Conservation (phyloP, 2,888 invertebrate genomes). For the Lacanobia oleracea region DNA sequence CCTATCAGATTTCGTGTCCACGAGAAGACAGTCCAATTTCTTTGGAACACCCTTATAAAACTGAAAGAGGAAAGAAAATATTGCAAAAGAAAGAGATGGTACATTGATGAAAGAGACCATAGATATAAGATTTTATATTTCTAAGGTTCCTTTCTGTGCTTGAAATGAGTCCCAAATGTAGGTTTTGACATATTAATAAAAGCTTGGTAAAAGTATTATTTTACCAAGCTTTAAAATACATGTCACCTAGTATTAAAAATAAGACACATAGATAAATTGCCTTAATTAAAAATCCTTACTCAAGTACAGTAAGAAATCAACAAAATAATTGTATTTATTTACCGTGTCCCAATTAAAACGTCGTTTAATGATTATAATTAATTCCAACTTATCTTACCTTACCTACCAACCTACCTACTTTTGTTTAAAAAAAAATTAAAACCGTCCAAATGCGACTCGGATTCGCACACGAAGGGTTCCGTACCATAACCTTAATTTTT, state of each 20-base stretch:
- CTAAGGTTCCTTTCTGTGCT: too few relatives aligned
- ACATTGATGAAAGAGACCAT: not conserved
- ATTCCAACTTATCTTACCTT: not conserved
- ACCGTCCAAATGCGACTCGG: too few relatives aligned
- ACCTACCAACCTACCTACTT: too few relatives aligned
- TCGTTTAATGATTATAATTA: not conserved
- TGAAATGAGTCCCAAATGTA: too few relatives aligned
- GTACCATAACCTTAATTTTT: too few relatives aligned
- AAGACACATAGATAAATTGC: too few relatives aligned
- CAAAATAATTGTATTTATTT: not conserved
- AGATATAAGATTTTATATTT: too few relatives aligned
- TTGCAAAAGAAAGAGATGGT: not conserved
- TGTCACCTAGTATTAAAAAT: too few relatives aligned
- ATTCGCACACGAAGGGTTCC: too few relatives aligned
- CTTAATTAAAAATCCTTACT: not conserved
- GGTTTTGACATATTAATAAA: too few relatives aligned
- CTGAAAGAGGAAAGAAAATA: constrained; percentile 1
- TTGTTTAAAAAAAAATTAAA: not conserved
- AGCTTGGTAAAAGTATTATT: too few relatives aligned
- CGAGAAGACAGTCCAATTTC: constrained; percentile 26
- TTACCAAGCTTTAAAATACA: too few relatives aligned
- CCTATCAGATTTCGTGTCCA: constrained; percentile 27
- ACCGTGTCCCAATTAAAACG: not conserved
- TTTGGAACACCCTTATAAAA: not conserved
- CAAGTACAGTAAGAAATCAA: not conserved